Evolutionary conservation across 2,797 vertebrate species (phyloP).

Genomic region (Pachyuromys duprasi): DNA sequence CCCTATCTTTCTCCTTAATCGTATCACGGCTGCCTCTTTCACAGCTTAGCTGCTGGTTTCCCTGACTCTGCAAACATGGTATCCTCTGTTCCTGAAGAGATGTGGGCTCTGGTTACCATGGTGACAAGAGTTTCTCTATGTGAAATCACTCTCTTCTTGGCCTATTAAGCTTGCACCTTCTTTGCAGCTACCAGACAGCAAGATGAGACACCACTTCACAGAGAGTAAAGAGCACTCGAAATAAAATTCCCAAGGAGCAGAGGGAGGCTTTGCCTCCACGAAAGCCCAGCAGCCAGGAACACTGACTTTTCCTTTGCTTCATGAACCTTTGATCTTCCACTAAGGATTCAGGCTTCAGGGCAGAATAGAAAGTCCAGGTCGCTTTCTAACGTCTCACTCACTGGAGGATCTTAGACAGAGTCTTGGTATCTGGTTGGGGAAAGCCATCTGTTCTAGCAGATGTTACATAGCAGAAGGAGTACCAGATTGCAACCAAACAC

Average conservation of each 20-base stretch:
- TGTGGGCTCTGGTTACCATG: conserved; percentile 21
- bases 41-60: not conserved
- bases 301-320: not conserved
- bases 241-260: not conserved
- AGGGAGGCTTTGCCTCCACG: not conserved
- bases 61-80: not conserved
- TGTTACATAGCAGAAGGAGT: not conserved
- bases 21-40: not conserved
- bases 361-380: not conserved
- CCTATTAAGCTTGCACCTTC: not conserved
- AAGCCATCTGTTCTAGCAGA: not conserved
- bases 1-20: not conserved
- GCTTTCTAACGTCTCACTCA: not conserved
- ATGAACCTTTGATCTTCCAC: not conserved
- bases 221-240: not conserved
- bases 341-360: not conserved
- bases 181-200: not conserved
- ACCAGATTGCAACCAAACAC: not conserved
- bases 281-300: not conserved
- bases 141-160: not conserved
- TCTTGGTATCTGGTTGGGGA: not conserved
- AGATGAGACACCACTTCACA: not conserved
- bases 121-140: conserved; percentile 19
- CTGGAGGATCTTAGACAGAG: not conserved
- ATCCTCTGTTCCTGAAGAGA: not conserved